Percentiles rank a stretch among this genome's conserved stretches.
These are phyloP conservation scores for Aphyosemion australe DNA, from an alignment of 2,113 vertebrate genomes.

Conservation along the genomic window DNA sequence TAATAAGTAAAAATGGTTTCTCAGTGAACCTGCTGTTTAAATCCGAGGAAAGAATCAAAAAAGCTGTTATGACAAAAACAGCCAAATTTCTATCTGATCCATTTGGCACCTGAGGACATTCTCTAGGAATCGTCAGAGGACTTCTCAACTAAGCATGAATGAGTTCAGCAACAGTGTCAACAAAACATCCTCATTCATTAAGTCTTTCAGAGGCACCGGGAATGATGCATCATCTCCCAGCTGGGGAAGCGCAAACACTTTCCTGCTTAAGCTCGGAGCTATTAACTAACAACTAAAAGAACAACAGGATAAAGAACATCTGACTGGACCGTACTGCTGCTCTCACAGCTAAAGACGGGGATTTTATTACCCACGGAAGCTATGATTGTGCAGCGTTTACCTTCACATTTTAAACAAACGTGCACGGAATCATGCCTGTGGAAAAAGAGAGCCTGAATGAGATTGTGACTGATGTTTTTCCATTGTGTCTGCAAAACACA, in stretches of 20 bases:
- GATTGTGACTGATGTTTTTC: slow-evolving; percentile 10
- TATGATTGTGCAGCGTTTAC: neutral
- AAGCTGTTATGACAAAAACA: neutral
- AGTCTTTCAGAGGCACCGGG: slow-evolving; percentile 21
- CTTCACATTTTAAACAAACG: neutral
- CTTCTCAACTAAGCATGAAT: slow-evolving; percentile 39
- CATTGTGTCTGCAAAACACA: slow-evolving; percentile 47
- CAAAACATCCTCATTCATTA: slow-evolving; percentile 48
- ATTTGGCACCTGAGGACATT: slow-evolving; percentile 23
- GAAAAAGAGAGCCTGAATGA: neutral
- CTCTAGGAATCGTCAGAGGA: slow-evolving; percentile 34
- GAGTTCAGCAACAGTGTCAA: slow-evolving; percentile 27
- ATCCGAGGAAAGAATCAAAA: too few species aligned
- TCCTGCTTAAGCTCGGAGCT: slow-evolving; percentile 4
- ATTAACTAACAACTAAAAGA: slow-evolving; percentile 12
- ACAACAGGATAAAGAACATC: slow-evolving; percentile 4
- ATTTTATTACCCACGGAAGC: neutral
- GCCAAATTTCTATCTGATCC: slow-evolving; percentile 13
- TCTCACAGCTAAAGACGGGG: neutral
- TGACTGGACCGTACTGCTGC: neutral
- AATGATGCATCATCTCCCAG: slow-evolving; percentile 6
- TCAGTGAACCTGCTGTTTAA: too few species aligned
- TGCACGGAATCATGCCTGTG: neutral
- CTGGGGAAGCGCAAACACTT: slow-evolving; percentile 12
- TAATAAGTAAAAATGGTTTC: too few species aligned